These are phyloP conservation scores for Hemibagrus guttatus DNA, from an alignment of 2,797 vertebrate species.

Conservation along the genomic window DNA sequence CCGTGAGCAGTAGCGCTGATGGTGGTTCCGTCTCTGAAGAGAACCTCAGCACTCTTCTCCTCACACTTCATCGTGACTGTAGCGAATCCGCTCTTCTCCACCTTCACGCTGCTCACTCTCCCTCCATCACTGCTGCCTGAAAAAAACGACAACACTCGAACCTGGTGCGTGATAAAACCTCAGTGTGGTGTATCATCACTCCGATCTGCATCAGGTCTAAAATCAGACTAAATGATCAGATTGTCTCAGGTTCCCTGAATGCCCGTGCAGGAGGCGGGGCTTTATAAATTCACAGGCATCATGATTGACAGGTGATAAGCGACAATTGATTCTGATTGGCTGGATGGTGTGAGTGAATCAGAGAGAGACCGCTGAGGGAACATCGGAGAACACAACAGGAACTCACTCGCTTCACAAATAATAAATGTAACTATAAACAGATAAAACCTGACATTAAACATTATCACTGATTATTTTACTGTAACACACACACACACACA, in stretches of 20 bases:
- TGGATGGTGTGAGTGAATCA: background rate
- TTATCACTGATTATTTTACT: no score
- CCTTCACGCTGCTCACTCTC: conserved; percentile 73
- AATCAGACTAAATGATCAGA: background rate
- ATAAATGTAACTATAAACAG: no score
- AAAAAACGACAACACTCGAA: background rate
- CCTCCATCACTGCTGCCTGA: conserved; percentile 29
- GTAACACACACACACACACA: no score
- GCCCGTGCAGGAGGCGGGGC: background rate
- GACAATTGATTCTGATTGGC: conserved; percentile 1
- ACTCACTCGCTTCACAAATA: no score
- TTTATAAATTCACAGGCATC: background rate
- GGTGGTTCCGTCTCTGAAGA: conserved; percentile 85
- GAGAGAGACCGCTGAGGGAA: no score
- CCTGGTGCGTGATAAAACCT: background rate
- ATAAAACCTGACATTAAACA: no score
- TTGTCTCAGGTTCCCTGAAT: background rate
- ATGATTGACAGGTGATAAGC: background rate
- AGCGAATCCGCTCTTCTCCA: conserved; percentile 84
- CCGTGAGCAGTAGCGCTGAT: conserved; percentile 79
- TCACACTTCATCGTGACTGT: conserved; percentile 82
- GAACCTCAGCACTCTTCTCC: conserved; percentile 70
- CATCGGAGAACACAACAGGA: no score
- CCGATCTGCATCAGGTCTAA: background rate
- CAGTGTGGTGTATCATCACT: background rate